phyloP scores from a whole-genome alignment of 1,140 invertebrate genomes.

The Harpegnathos saltator region DNA sequence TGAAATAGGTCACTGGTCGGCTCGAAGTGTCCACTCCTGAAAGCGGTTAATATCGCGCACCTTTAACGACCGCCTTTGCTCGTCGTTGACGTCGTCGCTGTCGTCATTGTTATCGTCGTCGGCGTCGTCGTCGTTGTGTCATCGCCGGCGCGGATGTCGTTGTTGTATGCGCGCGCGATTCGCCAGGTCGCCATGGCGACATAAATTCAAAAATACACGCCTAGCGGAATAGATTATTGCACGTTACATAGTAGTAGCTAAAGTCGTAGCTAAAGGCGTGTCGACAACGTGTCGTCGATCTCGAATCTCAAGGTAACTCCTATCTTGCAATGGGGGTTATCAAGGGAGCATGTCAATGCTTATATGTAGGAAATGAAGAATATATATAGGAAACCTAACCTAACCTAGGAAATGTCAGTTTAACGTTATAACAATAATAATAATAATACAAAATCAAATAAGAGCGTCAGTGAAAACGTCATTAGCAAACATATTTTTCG shows the following conservation, averaged over 20 bases:
- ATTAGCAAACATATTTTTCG: no score
- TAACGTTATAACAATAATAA: no score
- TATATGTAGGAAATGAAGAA: no score
- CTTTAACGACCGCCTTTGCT: slow-evolving; percentile 36
- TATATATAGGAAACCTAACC: no score
- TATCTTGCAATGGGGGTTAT: no score
- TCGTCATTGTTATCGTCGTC: slow-evolving; percentile 25
- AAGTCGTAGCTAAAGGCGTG: slow-evolving; percentile 38
- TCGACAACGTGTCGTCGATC: slow-evolving; percentile 27
- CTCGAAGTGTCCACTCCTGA: background rate
- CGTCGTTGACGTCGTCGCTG: slow-evolving; percentile 30
- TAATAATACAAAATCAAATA: no score
- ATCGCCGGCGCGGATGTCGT: no score
- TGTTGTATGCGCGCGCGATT: slow-evolving; percentile 53
- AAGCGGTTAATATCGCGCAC: slow-evolving; percentile 23
- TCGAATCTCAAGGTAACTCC: no score
- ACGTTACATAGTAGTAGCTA: slow-evolving; percentile 45
- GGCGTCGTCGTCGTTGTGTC: slow-evolving; percentile 13
- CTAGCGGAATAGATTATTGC: slow-evolving; percentile 68
- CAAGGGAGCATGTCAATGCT: no score
- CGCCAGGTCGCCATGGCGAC: slow-evolving; percentile 78
- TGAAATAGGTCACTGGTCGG: slow-evolving; percentile 13
- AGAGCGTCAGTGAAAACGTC: no score
- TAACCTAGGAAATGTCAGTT: no score
- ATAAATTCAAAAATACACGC: slow-evolving; percentile 80